Percentiles rank a stretch among this genome's conserved stretches.
phyloP scores from a whole-genome alignment of 2,113 vertebrate species.

The Pygathrix nemaeus region DNA sequence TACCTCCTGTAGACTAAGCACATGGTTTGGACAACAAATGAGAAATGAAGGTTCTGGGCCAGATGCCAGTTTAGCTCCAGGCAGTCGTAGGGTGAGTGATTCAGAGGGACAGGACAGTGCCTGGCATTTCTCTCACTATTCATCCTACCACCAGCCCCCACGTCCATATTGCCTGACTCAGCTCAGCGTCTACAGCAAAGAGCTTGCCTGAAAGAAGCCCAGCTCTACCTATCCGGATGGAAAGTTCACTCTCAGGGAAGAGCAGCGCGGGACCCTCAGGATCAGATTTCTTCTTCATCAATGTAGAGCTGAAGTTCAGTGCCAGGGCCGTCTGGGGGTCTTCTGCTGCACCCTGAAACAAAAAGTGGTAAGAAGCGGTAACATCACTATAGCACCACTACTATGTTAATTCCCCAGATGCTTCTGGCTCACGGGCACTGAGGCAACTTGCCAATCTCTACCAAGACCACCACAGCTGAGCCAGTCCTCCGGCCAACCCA shows the following conservation, averaged over 20 bases:
- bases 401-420: neutral
- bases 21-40: neutral
- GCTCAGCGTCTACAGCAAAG: conserved; percentile 83
- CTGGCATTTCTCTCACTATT: neutral
- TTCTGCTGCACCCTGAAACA: conserved; percentile 87
- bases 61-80: accelerated
- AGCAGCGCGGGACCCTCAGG: neutral
- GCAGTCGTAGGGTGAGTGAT: accelerated
- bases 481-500: neutral
- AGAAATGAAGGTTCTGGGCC: accelerated
- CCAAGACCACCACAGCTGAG: neutral
- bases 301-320: conserved; percentile 80
- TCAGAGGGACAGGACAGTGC: neutral
- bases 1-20: neutral
- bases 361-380: conserved; percentile 53
- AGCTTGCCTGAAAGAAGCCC: conserved; percentile 94
- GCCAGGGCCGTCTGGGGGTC: conserved; percentile 87
- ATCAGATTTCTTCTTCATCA: conserved; percentile 86
- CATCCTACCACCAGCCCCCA: neutral
- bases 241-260: conserved; percentile 84
- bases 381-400: neutral
- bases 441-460: neutral
- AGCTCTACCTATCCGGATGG: conserved; percentile 96
- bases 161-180: neutral
- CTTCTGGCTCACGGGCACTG: neutral